Evolutionary conservation across 1,140 invertebrate species (phyloP).

Genomic region (Papilio glaucus): DNA sequence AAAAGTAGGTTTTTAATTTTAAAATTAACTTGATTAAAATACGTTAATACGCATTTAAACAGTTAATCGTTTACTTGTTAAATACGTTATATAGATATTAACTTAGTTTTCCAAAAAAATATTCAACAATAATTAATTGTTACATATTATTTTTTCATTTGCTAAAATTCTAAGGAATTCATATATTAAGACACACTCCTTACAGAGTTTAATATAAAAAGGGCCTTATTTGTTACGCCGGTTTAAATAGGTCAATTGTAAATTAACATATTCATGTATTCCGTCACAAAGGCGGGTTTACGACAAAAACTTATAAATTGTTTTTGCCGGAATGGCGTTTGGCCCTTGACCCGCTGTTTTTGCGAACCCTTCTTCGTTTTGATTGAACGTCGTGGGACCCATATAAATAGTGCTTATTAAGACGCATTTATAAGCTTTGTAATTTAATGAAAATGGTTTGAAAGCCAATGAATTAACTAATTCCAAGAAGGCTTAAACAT

Average conservation of each 20-base stretch:
- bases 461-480: too few relatives aligned
- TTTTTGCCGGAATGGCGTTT: constrained; percentile 20
- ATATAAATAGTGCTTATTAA: not conserved
- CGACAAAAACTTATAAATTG: constrained; percentile 33
- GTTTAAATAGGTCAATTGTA: constrained; percentile 14
- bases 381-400: not conserved
- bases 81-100: too few relatives aligned
- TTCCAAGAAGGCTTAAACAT: too few relatives aligned
- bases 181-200: constrained; percentile 2
- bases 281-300: constrained; percentile 15
- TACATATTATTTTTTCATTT: not conserved
- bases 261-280: constrained; percentile 32
- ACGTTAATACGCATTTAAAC: too few relatives aligned
- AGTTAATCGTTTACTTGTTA: too few relatives aligned
- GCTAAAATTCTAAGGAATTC: not conserved
- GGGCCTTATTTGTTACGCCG: constrained; percentile 18
- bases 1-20: too few relatives aligned
- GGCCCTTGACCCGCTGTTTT: constrained; percentile 1
- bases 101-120: too few relatives aligned
- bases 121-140: too few relatives aligned
- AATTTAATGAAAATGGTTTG: not conserved
- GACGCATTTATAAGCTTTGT: not conserved
- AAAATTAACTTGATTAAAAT: too few relatives aligned
- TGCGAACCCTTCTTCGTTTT: not conserved
- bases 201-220: constrained; percentile 24